These are phyloP conservation scores for Avahi laniger DNA, from an alignment of 2,797 vertebrate genomes.

Conservation along the genomic window DNA sequence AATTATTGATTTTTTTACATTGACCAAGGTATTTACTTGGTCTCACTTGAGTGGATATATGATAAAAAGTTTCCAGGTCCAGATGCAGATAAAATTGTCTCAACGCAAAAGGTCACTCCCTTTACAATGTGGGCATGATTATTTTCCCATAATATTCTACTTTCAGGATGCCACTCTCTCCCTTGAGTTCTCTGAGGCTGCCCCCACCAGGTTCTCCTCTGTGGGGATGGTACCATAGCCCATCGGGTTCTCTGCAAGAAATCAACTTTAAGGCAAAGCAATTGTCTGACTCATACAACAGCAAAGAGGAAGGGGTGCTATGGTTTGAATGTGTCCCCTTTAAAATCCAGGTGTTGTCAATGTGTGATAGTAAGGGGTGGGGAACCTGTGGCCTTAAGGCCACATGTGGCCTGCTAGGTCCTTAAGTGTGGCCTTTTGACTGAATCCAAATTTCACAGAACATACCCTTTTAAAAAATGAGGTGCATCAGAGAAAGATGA, in stretches of 20 bases:
- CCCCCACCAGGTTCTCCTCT: not conserved
- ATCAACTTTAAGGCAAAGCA: not conserved
- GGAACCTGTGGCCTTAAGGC: not conserved
- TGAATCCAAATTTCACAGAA: not conserved
- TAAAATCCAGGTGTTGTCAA: not conserved
- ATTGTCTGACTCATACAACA: not conserved
- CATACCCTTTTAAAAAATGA: not conserved
- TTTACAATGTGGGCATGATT: not conserved
- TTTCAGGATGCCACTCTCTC: not conserved
- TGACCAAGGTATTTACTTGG: not conserved
- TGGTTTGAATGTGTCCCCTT: not conserved
- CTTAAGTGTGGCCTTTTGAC: not conserved
- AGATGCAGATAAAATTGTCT: slow-evolving; percentile 1
- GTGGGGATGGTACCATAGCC: not conserved
- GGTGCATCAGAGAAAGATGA: not conserved
- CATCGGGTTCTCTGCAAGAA: not conserved
- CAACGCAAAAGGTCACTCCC: not conserved
- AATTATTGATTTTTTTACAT: not conserved
- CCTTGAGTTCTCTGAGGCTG: not conserved
- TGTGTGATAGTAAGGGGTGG: not conserved
- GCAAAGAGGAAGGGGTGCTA: not conserved
- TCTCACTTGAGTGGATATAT: not conserved
- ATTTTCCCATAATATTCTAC: not conserved
- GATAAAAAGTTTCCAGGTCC: not conserved
- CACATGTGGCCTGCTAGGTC: not conserved